These are phyloP conservation scores for Corapipo altera DNA, from an alignment of 2,113 vertebrate species.

Conservation along the genomic window DNA sequence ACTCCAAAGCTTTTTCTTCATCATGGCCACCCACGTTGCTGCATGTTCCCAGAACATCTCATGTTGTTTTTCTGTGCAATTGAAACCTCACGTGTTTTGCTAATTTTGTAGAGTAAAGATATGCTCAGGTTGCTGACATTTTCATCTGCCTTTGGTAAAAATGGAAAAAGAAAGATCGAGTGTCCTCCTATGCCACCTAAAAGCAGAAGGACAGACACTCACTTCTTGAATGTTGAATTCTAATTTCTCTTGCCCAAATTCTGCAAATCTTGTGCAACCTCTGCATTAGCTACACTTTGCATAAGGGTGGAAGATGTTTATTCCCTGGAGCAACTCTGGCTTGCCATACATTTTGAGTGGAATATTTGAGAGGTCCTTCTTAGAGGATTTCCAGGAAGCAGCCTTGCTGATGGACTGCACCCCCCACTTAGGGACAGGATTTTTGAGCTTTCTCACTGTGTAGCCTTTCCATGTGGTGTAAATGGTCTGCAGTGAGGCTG, in stretches of 20 bases:
- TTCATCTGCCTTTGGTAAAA: neutral
- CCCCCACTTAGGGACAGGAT: neutral
- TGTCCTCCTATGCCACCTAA: neutral
- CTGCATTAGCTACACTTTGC: neutral
- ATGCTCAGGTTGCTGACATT: neutral
- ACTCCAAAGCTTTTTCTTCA: constrained; percentile 40
- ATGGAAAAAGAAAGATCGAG: neutral
- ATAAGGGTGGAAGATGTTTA: neutral
- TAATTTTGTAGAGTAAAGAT: neutral
- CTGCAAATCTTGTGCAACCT: neutral
- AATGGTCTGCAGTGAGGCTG: neutral
- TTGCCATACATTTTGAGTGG: neutral
- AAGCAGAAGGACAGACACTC: neutral
- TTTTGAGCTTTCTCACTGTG: neutral
- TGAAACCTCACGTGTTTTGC: constrained; percentile 1
- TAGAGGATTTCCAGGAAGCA: neutral
- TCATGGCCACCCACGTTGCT: constrained; percentile 8
- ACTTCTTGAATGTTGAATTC: neutral
- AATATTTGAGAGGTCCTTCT: neutral
- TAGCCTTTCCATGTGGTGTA: neutral
- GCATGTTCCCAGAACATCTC: constrained; percentile 30
- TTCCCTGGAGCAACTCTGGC: neutral
- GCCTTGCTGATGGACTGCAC: neutral
- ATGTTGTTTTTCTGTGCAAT: neutral
- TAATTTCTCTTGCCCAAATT: neutral